Evolutionary conservation across 2,113 vertebrate genomes (phyloP).

Genomic region (Xiphophorus couchianus): DNA sequence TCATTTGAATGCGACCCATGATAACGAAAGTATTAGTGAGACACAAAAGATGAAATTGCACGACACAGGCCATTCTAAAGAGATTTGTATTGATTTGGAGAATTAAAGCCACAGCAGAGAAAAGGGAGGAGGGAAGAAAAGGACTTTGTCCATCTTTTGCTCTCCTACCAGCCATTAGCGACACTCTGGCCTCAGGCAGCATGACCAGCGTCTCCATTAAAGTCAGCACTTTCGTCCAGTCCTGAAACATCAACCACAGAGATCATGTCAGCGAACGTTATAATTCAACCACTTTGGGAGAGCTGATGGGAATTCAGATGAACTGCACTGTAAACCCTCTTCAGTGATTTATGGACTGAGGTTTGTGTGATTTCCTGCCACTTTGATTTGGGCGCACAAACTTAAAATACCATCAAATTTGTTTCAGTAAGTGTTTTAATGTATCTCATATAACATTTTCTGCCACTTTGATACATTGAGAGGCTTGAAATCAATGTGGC

Average conservation of each 20-base stretch:
- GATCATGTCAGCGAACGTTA: background rate
- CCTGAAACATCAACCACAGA: background rate
- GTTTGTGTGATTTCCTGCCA: background rate
- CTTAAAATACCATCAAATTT: too few relatives aligned
- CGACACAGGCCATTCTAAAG: slow-evolving; percentile 10
- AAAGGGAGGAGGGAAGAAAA: background rate
- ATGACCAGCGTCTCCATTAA: background rate
- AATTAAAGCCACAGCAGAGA: background rate
- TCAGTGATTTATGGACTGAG: background rate
- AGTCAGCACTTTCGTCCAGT: slow-evolving; percentile 10
- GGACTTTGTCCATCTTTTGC: background rate
- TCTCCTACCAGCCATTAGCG: slow-evolving; percentile 10
- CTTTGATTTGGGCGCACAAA: too few relatives aligned
- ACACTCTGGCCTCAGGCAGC: slow-evolving; percentile 2
- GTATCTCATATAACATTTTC: too few relatives aligned
- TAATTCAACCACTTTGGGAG: background rate
- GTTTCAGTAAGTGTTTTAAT: too few relatives aligned
- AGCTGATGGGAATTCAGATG: slow-evolving; percentile 14
- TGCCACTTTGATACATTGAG: too few relatives aligned
- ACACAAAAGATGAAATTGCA: background rate
- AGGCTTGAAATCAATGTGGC: too few relatives aligned
- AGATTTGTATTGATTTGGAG: slow-evolving; percentile 57
- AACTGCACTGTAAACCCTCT: background rate
- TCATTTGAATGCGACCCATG: slow-evolving; percentile 23
- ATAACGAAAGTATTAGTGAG: slow-evolving; percentile 10